A percentile compares a stretch with the other conserved stretches of the same genome.
Evolutionary conservation across 2,888 invertebrate species (phyloP).

Genomic region (Tenthredo scrophulariae): DNA sequence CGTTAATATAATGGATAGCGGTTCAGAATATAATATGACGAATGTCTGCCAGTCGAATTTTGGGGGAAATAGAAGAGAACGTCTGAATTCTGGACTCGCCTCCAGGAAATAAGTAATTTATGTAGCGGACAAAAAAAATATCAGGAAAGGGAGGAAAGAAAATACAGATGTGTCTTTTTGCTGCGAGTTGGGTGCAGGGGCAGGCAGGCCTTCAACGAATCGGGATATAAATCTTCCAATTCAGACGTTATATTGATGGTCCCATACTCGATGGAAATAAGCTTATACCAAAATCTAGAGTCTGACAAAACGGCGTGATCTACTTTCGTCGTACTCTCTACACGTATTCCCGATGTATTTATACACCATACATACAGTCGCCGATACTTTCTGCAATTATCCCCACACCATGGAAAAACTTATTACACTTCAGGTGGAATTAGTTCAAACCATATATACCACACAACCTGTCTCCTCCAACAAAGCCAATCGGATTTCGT

Average conservation of each 20-base stretch:
- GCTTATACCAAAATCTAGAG: background rate
- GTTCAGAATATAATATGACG: conserved; percentile 47
- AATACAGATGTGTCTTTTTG: conserved; percentile 43
- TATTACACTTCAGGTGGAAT: background rate
- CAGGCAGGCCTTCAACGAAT: background rate
- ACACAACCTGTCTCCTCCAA: background rate
- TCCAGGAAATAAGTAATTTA: conserved; percentile 46
- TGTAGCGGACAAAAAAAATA: conserved; percentile 24
- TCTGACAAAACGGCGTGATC: background rate
- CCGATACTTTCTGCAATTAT: background rate
- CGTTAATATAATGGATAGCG: conserved; percentile 39
- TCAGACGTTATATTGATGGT: conserved; percentile 42
- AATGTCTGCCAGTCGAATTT: conserved; percentile 23
- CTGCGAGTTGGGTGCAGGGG: background rate
- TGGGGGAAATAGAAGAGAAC: background rate
- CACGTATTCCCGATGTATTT: background rate
- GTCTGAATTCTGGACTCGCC: conserved; percentile 30
- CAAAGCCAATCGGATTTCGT: conserved; percentile 19
- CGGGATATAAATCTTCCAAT: conserved; percentile 33
- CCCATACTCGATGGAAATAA: background rate
- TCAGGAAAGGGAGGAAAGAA: background rate
- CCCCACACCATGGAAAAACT: background rate
- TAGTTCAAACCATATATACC: background rate
- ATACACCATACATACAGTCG: background rate
- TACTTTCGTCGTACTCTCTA: background rate